Conservation (phyloP, 64 coral and sea anemone genomes). For the Montipora cactus region DNA sequence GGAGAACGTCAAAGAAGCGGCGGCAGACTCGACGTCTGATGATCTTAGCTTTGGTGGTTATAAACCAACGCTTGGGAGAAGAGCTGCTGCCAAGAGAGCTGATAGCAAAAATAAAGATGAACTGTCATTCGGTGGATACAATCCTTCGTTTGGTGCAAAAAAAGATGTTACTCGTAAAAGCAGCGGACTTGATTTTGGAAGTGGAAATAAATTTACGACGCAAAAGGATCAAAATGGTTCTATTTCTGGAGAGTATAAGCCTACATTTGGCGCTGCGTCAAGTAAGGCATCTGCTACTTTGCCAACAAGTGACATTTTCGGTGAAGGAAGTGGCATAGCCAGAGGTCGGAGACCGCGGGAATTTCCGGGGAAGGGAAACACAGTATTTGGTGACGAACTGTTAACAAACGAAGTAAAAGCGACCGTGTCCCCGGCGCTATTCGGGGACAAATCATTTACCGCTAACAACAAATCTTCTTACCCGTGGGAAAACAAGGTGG, state of each 20-base stretch:
- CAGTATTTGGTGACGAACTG: conserved; percentile 80
- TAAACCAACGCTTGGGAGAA: conserved; percentile 62
- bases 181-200: conserved; percentile 82
- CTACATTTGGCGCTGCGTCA: conserved; percentile 45
- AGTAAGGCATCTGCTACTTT: not conserved
- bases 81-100: conserved; percentile 32
- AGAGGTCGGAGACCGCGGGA: conserved; percentile 48
- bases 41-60: conserved; percentile 86
- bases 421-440: conserved; percentile 44
- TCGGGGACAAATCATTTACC: conserved; percentile 52
- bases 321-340: not conserved
- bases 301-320: conserved; percentile 27
- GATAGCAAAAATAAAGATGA: conserved; percentile 16
- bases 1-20: conserved; percentile 29
- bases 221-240: conserved; percentile 51
- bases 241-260: conserved; percentile 72
- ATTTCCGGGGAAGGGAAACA: conserved; percentile 2
- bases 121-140: conserved; percentile 48
- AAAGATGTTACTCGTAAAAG: conserved; percentile 42
- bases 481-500: conserved; percentile 91
- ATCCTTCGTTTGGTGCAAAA: conserved; percentile 77
- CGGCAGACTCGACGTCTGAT: conserved; percentile 34
- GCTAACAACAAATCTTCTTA: conserved; percentile 65
- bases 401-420: conserved; percentile 62
- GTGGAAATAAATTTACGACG: conserved; percentile 23